These are phyloP conservation scores for Colossoma macropomum DNA, from an alignment of 2,113 vertebrate species.

Conservation along the genomic window DNA sequence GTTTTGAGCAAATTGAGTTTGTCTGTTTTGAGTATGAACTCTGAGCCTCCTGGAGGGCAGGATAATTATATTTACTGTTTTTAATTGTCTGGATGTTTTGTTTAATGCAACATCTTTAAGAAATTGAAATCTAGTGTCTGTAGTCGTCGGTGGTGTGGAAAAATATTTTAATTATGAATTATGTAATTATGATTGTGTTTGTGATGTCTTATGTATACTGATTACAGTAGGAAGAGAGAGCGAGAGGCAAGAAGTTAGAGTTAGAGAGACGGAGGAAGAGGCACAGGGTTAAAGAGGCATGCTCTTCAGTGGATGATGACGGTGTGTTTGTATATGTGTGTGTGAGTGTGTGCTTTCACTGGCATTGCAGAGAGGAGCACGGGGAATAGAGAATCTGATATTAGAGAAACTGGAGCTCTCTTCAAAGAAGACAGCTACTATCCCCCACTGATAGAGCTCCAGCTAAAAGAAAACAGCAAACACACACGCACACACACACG, in stretches of 20 bases:
- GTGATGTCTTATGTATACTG: neutral
- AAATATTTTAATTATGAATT: neutral
- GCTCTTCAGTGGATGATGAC: constrained; percentile 30
- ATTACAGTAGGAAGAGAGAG: neutral
- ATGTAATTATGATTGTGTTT: neutral
- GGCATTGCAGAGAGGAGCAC: constrained; percentile 74
- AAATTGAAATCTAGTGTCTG: neutral
- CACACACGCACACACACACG: constrained; percentile 59
- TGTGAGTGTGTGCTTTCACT: constrained; percentile 80
- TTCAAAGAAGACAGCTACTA: constrained; percentile 81
- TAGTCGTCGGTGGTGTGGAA: neutral
- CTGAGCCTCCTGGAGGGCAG: neutral
- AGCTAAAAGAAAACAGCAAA: constrained; percentile 81
- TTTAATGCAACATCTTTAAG: neutral
- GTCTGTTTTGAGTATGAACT: neutral
- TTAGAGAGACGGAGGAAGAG: constrained; percentile 41
- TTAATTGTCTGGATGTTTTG: neutral
- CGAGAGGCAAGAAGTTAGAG: constrained; percentile 4
- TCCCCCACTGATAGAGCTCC: constrained; percentile 79
- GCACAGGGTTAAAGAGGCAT: constrained; percentile 66
- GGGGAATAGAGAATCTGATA: constrained; percentile 82
- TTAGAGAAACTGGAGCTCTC: constrained; percentile 82
- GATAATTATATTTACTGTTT: neutral
- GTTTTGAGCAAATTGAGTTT: neutral
- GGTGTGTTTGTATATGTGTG: constrained; percentile 14